A percentile compares a stretch with the other conserved stretches of the same genome.
Evolutionary conservation across 2,113 vertebrate species (phyloP).

Genomic region (Promerops cafer): DNA sequence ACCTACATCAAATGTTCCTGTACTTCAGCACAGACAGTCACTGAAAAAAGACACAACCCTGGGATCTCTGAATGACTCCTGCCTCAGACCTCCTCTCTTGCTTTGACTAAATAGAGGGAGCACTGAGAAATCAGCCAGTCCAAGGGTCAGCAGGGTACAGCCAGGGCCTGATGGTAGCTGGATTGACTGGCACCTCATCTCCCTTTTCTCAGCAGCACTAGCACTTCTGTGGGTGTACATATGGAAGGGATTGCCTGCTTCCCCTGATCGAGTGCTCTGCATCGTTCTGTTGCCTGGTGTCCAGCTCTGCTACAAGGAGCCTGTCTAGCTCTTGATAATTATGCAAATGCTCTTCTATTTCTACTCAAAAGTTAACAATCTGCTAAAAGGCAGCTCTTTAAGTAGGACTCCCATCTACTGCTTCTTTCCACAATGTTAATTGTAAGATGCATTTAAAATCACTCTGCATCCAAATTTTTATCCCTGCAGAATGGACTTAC

Average conservation of each 20-base stretch:
- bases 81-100: neutral
- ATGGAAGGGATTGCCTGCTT: neutral
- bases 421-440: neutral
- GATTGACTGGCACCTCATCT: neutral
- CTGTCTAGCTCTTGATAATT: neutral
- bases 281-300: neutral
- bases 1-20: neutral
- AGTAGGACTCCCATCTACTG: neutral
- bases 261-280: neutral
- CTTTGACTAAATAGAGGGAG: neutral
- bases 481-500: neutral
- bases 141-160: neutral
- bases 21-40: neutral
- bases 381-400: neutral
- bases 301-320: neutral
- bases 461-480: neutral
- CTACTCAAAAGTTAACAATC: neutral
- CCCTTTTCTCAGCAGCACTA: neutral
- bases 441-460: neutral
- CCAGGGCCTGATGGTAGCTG: neutral
- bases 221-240: neutral
- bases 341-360: neutral
- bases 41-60: neutral
- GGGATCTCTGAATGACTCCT: neutral
- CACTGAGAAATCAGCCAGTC: neutral